Evolutionary conservation across 1,140 invertebrate genomes (phyloP), one percentile per base, ranked within the genome.

Genomic region (Apis cerana): DNA sequence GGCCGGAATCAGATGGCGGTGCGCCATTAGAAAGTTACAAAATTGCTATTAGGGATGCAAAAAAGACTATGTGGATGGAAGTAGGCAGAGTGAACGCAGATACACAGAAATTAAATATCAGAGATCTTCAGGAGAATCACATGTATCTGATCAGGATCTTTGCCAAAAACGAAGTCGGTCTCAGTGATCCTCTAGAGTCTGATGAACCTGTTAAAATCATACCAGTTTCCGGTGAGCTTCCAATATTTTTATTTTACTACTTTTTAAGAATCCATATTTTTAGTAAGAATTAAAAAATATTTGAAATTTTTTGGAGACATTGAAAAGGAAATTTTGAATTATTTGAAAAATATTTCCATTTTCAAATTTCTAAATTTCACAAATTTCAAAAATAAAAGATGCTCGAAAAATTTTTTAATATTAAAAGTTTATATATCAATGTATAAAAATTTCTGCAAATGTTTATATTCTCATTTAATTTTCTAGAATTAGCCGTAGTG

Each of bases 31-130:
- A 97, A 87, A 97, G 97, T 43, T 99, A 99, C 92, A 98, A 98
- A 88, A 97, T 99, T 86, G 98, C 98, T 17, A 97, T 99, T 75
- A 96, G 97, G 88, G 99, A 99, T 91, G 95, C 96, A 61, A 97
- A 96, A 91, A 98, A 98, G 91, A 98, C 97, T 8, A 98, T 98
- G 98, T 99, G 98, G 98, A 98, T 98, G 95, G 97, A 99, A 96
- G 97, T 99, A 69, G 98, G 97, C 21, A 96, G 97, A 89, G 97
- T 98, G 13, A 96, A 96, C 85, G 97, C 97, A 2, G 96, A 97
- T 82, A 96, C 97, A 59, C 97, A 97, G 88, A 97, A 97, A 93
- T 96, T 98, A 89, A 97, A 96, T 81, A 97, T 98, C 68, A 96
- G 96, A 90, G 98, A 98, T 91, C 94, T 99, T 74, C 97, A 97